Conservation (phyloP, 2,888 invertebrate species). For the Taphrorychus bicolor region DNA sequence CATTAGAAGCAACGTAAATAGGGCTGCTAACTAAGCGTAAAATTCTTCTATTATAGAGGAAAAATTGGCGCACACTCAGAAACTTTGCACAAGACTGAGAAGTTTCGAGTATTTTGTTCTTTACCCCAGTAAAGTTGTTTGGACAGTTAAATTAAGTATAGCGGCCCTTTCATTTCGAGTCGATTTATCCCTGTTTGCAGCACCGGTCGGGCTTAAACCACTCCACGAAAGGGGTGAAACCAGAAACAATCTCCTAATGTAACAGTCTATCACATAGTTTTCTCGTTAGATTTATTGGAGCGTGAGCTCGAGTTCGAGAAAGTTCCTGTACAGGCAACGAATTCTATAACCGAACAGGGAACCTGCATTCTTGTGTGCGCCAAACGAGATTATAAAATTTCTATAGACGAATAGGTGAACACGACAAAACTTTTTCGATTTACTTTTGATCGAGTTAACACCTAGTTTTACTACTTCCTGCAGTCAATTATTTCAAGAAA, state of each 20-base stretch:
- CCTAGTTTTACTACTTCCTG: not conserved
- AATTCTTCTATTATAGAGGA: not conserved
- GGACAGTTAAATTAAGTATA: not conserved
- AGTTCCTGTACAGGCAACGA: constrained; percentile 20
- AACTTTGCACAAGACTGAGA: not conserved
- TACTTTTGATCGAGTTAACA: constrained; percentile 12
- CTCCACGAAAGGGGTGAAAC: constrained; percentile 33
- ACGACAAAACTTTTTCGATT: constrained; percentile 14
- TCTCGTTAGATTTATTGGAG: constrained; percentile 38
- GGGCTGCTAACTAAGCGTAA: not conserved
- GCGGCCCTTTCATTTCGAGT: not conserved
- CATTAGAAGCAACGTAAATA: not conserved
- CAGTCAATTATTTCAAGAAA: not conserved
- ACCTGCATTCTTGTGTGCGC: constrained; percentile 7
- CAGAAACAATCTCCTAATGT: constrained; percentile 37
- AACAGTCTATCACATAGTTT: constrained; percentile 41
- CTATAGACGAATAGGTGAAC: constrained; percentile 6
- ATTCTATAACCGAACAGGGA: constrained; percentile 25
- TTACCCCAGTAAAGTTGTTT: not conserved
- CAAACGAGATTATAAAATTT: constrained; percentile 31
- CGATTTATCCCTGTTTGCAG: not conserved
- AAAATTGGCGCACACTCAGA: not conserved
- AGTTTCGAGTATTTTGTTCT: not conserved
- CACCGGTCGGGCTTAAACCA: not conserved
- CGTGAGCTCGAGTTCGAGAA: constrained; percentile 31